Base-by-base conservation (phyloP, 2,888 invertebrate genomes). In the Drosophila koepferae region DNA sequence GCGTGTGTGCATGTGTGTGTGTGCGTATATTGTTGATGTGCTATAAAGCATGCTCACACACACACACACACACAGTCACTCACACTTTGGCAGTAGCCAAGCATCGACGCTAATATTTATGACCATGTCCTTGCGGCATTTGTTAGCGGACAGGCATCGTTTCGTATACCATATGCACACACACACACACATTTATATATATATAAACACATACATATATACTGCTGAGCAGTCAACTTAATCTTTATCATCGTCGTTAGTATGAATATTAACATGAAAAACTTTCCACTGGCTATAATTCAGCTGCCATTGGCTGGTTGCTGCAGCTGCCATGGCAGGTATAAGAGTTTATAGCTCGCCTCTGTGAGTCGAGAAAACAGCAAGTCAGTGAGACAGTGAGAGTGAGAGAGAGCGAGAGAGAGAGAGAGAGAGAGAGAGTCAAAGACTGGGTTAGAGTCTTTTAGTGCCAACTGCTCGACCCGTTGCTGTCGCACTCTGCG, bases 21-120 rank as follows among this genome's bases (percentile, higher is more conserved):
- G 36, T 31, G 54, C n/a, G 31, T 46, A 40, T 48, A 53, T 38
- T 54, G 62, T 55, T 20, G 43, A 34, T 63, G 28, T 31, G 36
- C 36, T 18, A 40, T 58, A 46, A 23, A 14, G 18, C 31, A 46
- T 41, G 38, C 58, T 40, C 18, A 71, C 41, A 43, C 34, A 31
- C 31, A 31, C 34, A n/a, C 49, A 49, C 49, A 28, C 48, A 3
- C 46, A 46, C n/a, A 58, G 36, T 34, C 41, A 34, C 43, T 53
- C 34, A 16, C 16, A 10, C 34, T 8, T 34, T 16, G 59, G 16
- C 43, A 46, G 44, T 31, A 43, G 60, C 43, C 44, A 36, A 58
- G 53, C 55, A 60, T 44, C 49, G 71, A 56, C 61, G 85, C 64
- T 65, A 78, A 87, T 90, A 86, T 86, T 86, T 82, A 88, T 77